Base-by-base conservation (phyloP, 2,888 invertebrate species). In the Dendrolimus houi region DNA sequence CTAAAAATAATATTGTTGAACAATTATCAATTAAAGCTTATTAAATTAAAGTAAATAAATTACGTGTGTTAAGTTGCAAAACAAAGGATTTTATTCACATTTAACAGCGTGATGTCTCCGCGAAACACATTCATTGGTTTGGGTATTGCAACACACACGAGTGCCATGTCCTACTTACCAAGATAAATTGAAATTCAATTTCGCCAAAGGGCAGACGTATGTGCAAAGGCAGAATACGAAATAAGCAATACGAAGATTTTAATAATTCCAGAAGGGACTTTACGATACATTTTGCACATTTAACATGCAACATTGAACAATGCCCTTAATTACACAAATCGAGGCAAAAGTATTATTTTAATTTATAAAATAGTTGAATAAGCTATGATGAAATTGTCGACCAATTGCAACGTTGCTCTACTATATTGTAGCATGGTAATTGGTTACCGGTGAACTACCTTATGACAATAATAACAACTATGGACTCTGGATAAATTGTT, bases 111-210 rank as follows among this genome's bases (percentile, higher is more conserved):
- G 77, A 75, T 74, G 79, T 82, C 76, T 75, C 75, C 74, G 74
- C 70, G 72, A 72, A 78, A 78, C 72, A 72, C 75, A 75, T 72
- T 83, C 81, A 81, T 80, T 78, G 77, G 80, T 77, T 74, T 72
- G 77, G 76, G 74, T 69, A 76, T 85, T 85, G 80, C 85, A 74
- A 75, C 78, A 85, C 69, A 72, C 74, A 68, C 76, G 69, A 69
- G 73, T 74, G 78, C 75, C 70, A 75, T 77, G 86, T 77, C 83
- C 87, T 68, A 86, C 85, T 85, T 86, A 83, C 78, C 68, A 82
- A 83, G 83, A 85, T 84, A 83, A 83, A 85, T 86, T 86, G 81
- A 85, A 85, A 83, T 85, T 85, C 83, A 84, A 86, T 87, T 86
- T 87, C 81, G 82, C 83, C 82, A 83, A 87, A 87, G 84, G 85